phyloP scores from a whole-genome alignment of 2,888 invertebrate species.

The Pegoplata infirma region DNA sequence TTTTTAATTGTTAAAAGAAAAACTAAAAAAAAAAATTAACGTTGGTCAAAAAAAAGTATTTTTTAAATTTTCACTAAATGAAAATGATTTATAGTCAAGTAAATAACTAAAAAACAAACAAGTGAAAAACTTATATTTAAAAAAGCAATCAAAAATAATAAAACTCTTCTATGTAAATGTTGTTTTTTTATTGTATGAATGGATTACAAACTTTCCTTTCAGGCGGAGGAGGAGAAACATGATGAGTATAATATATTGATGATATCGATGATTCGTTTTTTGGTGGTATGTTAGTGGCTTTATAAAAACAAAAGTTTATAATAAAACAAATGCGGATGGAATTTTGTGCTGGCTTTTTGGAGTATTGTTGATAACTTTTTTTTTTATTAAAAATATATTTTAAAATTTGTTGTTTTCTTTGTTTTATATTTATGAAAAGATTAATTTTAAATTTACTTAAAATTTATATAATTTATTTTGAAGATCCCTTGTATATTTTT shows the following conservation, averaged over 20 bases:
- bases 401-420: neutral
- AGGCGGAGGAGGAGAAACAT: constrained; percentile 33
- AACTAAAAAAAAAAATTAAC: constrained; percentile 35
- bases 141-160: constrained; percentile 63
- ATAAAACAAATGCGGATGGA: constrained; percentile 51
- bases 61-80: constrained; percentile 55
- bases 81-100: constrained; percentile 56
- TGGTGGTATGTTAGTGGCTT: constrained; percentile 58
- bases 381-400: neutral
- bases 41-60: constrained; percentile 60
- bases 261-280: neutral
- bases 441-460: constrained; percentile 15
- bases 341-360: constrained; percentile 48
- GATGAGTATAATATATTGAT: constrained; percentile 27
- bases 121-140: constrained; percentile 52
- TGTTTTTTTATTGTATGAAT: constrained; percentile 47
- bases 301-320: neutral
- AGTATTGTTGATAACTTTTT: neutral
- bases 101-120: constrained; percentile 56
- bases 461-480: neutral
- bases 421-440: neutral
- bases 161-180: constrained; percentile 62
- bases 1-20: constrained; percentile 60
- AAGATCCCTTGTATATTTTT: neutral
- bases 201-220: constrained; percentile 35